phyloP scores from a whole-genome alignment of 1,140 invertebrate species.

The Brachionus rotundiformis region DNA sequence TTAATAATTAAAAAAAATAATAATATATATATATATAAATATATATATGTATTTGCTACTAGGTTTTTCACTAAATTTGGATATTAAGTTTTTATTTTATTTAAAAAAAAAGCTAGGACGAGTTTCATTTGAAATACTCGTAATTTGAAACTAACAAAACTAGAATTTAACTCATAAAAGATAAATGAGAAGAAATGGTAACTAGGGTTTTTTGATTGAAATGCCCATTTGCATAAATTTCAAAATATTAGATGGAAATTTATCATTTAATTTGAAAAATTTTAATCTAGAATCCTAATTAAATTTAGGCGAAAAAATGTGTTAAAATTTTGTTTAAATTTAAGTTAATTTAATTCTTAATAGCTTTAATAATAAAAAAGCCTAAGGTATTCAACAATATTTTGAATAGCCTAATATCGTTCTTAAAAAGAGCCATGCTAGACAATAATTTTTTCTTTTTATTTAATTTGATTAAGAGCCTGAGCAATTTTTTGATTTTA shows the following conservation, averaged over 20 bases:
- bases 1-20: neutral
- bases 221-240: neutral
- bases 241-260: neutral
- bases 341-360: too few relatives aligned
- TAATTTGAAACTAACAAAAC: neutral
- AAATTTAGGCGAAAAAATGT: constrained; percentile 4
- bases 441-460: neutral
- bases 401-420: constrained; percentile 9
- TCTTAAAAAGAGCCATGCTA: neutral
- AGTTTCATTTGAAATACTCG: neutral
- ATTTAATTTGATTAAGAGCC: constrained; percentile 10
- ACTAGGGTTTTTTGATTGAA: neutral
- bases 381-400: neutral
- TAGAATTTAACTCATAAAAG: neutral
- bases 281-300: constrained; percentile 2
- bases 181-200: constrained; percentile 8
- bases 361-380: neutral
- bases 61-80: neutral
- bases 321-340: too few relatives aligned
- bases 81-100: neutral
- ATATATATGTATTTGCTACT: neutral
- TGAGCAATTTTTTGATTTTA: neutral
- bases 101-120: neutral
- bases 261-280: neutral
- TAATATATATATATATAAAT: too few relatives aligned